Conservation (phyloP, 1,140 invertebrate species). For the Drosophila bocki region DNA sequence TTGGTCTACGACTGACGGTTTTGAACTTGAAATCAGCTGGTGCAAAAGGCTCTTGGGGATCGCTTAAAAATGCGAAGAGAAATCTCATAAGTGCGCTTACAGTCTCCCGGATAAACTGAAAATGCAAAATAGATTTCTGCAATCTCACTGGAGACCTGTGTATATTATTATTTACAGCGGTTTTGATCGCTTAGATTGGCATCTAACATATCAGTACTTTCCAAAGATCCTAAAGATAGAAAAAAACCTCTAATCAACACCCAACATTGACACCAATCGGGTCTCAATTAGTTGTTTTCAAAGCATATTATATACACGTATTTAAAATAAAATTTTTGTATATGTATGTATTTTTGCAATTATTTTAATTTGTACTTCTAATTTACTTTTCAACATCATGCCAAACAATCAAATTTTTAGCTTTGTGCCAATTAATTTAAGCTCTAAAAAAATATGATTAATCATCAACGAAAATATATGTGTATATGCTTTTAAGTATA, state of each 20-base stretch:
- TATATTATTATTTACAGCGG: slow-evolving; percentile 3
- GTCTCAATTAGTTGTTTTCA: slow-evolving; percentile 5
- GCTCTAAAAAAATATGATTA: slow-evolving; percentile 27
- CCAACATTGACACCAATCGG: slow-evolving; percentile 44
- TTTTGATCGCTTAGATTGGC: slow-evolving; percentile 6
- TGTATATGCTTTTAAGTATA: not conserved
- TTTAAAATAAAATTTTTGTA: slow-evolving; percentile 9
- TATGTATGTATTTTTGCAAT: slow-evolving; percentile 17
- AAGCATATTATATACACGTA: not conserved
- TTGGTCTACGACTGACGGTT: slow-evolving; percentile 37
- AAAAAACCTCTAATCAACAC: slow-evolving; percentile 3
- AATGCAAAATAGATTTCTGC: slow-evolving; percentile 25
- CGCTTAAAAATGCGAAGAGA: slow-evolving; percentile 10
- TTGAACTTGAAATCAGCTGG: slow-evolving; percentile 67
- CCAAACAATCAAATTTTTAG: slow-evolving; percentile 39
- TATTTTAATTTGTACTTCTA: slow-evolving; percentile 34
- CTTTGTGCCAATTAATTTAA: slow-evolving; percentile 38
- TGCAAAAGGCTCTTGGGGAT: slow-evolving; percentile 42
- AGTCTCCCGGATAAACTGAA: not conserved
- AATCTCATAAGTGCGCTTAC: slow-evolving; percentile 6
- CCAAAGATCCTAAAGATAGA: not conserved
- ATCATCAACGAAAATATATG: slow-evolving; percentile 27
- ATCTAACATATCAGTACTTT: not conserved
- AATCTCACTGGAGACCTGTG: slow-evolving; percentile 2
- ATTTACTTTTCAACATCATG: slow-evolving; percentile 23